These are phyloP conservation scores for Carollia perspicillata DNA, from an alignment of 2,113 vertebrate genomes.

Conservation along the genomic window DNA sequence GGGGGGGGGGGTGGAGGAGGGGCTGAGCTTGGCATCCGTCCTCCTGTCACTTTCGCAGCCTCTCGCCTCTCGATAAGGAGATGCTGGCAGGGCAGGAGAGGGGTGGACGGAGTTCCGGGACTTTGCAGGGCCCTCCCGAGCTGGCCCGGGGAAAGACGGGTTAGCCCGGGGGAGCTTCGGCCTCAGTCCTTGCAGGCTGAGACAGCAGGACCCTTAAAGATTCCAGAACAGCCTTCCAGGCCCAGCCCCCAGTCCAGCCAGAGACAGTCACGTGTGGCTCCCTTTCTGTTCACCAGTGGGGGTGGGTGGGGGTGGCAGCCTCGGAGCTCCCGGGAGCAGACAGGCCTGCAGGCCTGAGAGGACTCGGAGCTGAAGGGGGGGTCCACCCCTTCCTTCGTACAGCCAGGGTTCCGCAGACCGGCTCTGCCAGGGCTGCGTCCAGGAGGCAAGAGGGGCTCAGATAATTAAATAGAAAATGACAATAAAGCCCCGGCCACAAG, in stretches of 20 bases:
- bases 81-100: not conserved
- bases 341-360: not conserved
- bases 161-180: accelerated
- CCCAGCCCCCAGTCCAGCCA: accelerated
- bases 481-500: not conserved
- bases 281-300: no score
- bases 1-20: not conserved
- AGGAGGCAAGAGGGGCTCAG: not conserved
- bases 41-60: not conserved
- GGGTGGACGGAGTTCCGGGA: accelerated
- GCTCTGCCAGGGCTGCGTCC: not conserved
- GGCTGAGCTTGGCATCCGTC: not conserved
- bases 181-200: not conserved
- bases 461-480: not conserved
- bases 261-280: accelerated
- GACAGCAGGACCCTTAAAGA: not conserved
- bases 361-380: not conserved
- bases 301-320: not conserved
- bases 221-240: no score
- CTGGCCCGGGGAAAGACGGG: not conserved
- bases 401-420: no score
- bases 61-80: not conserved
- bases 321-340: not conserved
- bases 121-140: not conserved
- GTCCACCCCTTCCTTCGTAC: accelerated